These are phyloP conservation scores for Pangasianodon gigas DNA, from an alignment of 2,113 vertebrate genomes.

Conservation along the genomic window DNA sequence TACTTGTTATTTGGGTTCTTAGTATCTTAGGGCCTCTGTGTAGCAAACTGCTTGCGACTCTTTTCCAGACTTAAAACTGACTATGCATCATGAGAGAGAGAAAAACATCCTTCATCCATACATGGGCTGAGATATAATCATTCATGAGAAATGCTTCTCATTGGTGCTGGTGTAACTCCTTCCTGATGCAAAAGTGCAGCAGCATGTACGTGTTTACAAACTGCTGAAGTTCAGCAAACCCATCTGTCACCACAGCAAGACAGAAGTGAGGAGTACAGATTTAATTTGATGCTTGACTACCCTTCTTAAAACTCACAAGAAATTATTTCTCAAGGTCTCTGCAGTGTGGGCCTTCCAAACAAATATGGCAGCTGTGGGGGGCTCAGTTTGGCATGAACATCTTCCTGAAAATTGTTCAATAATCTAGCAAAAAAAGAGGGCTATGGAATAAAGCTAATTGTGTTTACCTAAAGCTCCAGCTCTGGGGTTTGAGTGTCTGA, in stretches of 20 bases:
- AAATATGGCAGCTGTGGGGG: slow-evolving; percentile 6
- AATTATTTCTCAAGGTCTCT: slow-evolving; percentile 44
- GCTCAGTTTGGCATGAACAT: not conserved
- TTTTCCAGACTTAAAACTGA: not conserved
- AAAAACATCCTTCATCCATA: slow-evolving; percentile 2
- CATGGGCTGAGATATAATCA: not conserved
- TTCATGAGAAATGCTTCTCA: not conserved
- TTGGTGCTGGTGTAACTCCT: not conserved
- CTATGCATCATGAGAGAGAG: not conserved
- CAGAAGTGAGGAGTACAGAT: slow-evolving; percentile 55
- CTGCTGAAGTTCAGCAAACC: slow-evolving; percentile 52
- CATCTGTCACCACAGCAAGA: slow-evolving; percentile 56
- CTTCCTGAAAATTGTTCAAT: not conserved
- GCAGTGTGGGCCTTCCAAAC: slow-evolving; percentile 32
- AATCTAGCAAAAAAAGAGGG: not conserved
- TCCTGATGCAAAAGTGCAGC: not conserved
- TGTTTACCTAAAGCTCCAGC: not conserved
- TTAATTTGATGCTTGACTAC: slow-evolving; percentile 60
- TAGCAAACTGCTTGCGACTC: not conserved
- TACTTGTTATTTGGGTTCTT: not conserved
- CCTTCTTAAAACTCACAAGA: slow-evolving; percentile 48
- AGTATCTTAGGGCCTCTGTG: not conserved
- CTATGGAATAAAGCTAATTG: not conserved
- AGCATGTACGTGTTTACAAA: not conserved
- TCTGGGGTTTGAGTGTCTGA: not conserved